These are phyloP conservation scores for Brachyhypopomus occidentalis DNA, from an alignment of 2,113 vertebrate species.

Conservation along the genomic window DNA sequence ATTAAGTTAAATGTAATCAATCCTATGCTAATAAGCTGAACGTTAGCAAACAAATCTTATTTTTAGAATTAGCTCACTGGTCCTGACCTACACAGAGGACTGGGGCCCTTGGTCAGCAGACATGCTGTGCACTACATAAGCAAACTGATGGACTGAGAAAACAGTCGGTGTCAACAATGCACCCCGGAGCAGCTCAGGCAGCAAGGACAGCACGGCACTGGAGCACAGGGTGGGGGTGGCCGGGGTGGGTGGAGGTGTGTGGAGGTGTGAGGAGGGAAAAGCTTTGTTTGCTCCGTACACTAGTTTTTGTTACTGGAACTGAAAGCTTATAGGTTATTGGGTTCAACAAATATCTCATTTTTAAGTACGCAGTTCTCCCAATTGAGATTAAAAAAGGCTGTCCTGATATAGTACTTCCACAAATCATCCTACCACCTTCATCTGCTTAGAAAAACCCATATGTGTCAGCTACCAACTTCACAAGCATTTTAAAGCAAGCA, in stretches of 20 bases:
- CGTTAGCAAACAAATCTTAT: background rate
- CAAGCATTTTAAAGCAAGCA: too few relatives aligned
- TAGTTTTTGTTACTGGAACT: too few relatives aligned
- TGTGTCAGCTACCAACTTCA: too few relatives aligned
- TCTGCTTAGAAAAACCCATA: too few relatives aligned
- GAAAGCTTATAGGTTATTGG: too few relatives aligned
- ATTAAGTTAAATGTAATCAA: too few relatives aligned
- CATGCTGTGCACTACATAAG: conserved; percentile 60
- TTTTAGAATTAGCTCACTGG: conserved; percentile 26
- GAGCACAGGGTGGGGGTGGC: conserved; percentile 37
- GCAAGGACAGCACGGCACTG: conserved; percentile 8
- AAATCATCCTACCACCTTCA: too few relatives aligned
- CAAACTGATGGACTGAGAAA: conserved; percentile 65
- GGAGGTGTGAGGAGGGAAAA: too few relatives aligned
- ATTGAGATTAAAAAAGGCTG: background rate
- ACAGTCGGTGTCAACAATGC: conserved; percentile 63
- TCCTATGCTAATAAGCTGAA: too few relatives aligned
- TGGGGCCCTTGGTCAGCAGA: conserved; percentile 52
- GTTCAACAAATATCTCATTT: too few relatives aligned
- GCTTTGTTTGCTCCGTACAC: too few relatives aligned
- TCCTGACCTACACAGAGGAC: conserved; percentile 48
- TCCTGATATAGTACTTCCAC: background rate
- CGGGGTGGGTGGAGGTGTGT: conserved; percentile 43
- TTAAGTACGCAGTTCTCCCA: too few relatives aligned
- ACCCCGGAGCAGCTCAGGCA: conserved; percentile 54